Base-by-base conservation (phyloP, 2,888 invertebrate genomes). In the Entomobrya multifasciata region DNA sequence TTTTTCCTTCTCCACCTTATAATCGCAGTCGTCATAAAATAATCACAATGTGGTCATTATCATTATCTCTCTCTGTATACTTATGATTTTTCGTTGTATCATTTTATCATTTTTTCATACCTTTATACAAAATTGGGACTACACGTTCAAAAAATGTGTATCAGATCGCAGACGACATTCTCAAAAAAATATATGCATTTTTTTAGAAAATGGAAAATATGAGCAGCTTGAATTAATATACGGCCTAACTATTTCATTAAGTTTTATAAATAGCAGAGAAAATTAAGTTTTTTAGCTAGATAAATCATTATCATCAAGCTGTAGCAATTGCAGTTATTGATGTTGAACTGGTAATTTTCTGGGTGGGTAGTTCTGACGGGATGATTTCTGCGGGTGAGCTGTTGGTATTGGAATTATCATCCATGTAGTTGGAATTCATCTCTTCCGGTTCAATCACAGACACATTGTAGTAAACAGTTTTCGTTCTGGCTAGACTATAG, bases 401-500 rank as follows among this genome's bases (percentile, higher is more conserved):
- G 5, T 36, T 36, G 36, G 4, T 8, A 36, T 8, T 36, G 30
- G 57, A 57, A 0, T 57, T 22, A 25, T 1, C n/a, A 1, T 36
- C 52, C 27, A 76, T 77, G 20, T 57, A 79, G 52, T 85, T 78
- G 25, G 49, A 79, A 25, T 79, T 86, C 25, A 74, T 55, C 20
- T 85, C 82, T 6, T 81, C 70, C 0, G 76, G 80, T 30, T 85
- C 79, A 41, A 86, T 86, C 20, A 86, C 67, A 30, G 83, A 74
- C 10, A 84, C 65, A 41, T 36, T 62, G 84, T 88, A 87, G 20
- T 62, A 70, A 13, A 88, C 41, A 10, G 76, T 86, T 80, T 88
- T 88, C 0, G 82, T 30, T 15, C 88, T 47, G 15, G 79, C 44
- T 0, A 86, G 36, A 27, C 88, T 88, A 67, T 83, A 88, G 8